Evolutionary conservation across 2,797 vertebrate species (phyloP), one percentile per base, ranked within the genome.

Genomic region (Rhincodon typus): DNA sequence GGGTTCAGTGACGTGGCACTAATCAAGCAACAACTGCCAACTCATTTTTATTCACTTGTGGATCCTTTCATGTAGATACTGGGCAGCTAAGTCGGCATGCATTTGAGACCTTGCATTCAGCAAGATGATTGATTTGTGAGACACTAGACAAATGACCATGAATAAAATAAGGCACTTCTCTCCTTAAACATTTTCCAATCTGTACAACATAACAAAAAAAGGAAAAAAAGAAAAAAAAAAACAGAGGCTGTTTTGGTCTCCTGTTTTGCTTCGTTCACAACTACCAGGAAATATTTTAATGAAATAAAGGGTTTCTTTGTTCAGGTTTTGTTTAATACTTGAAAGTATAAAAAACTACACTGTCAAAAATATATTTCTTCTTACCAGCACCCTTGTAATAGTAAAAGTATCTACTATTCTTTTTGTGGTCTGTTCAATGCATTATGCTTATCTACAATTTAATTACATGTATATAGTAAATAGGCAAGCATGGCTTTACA

Each of bases 331-430:
- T 97, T 97, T 97, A 98, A 99, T 98, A 99, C 98, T 98, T 99
- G 98, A 99, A 98, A 98, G 98, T 99, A 99, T 99, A 99, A 99
- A 99, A 99, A 99, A 99, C 99, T 99, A 99, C 99, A 99, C 99
- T 99, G 99, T 97, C 98, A 99, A 99, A 99, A 99, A 99, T 99
- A 99, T 98, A 98, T 98, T 97, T 98, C 97, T 98, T 99, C 98
- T 98, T 98, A 99, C 99, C 99, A 99, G 99, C 99, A 99, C 99
- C 99, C 99, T 99, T 98, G 98, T 97, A 62, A 98, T 98, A 98
- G 99, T 99, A 99, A 99, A 99, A 99, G 98, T 99, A 98, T 99
- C 98, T 99, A 98, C 98, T 98, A 98, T 98, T 98, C 98, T 98
- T 98, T 98, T 98, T 98, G 94, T 97, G 96, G 95, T 96, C 82